Evolutionary conservation across 2,797 vertebrate species (phyloP), one percentile per base, ranked within the genome.

Genomic region (Nannoperca obscura): DNA sequence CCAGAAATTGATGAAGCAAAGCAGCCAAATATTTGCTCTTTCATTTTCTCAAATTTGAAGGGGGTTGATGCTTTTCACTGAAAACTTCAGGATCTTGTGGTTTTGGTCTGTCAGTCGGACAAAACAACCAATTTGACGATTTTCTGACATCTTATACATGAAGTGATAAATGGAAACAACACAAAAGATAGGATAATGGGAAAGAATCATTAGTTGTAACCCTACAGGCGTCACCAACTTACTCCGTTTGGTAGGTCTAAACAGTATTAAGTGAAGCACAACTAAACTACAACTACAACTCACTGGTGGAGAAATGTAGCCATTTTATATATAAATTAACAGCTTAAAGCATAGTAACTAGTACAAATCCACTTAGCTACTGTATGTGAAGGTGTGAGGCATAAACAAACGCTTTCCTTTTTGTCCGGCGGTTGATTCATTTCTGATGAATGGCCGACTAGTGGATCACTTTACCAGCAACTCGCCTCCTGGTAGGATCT

Each of bases 401-500:
- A 20, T 36, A 17, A 24, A n/a, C 24, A 22, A 32, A 27, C n/a
- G 24, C 1, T 36, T 22, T 74, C 17, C 6, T 54, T 15, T 50
- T 36, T 7, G 14, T 50, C 20, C 49, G 7, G 5, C 57, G 40
- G 20, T 58, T 62, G 24, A 24, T 62, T 61, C 46, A 80, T 71
- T 75, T 77, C 20, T 59, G 2, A 24, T 67, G 6, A 55, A 63
- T 47, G 22, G 17, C 14, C 3, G n/a, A 57, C 44, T 58, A 22
- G n/a, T 53, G 34, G 34, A 20, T 58, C 4, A 11, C 24, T 64
- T 67, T 34, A 53, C 30, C 34, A n/a, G 4, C 11, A 47, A 8
- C 69, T 71, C 57, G 66, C 71, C 58, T 65, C 57, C 12, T 11
- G 7, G 7, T 0, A 47, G 49, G 44, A 70, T 47, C 13, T 42